Evolutionary conservation across 2,888 invertebrate genomes (phyloP).

Genomic region (Athalia rosae): DNA sequence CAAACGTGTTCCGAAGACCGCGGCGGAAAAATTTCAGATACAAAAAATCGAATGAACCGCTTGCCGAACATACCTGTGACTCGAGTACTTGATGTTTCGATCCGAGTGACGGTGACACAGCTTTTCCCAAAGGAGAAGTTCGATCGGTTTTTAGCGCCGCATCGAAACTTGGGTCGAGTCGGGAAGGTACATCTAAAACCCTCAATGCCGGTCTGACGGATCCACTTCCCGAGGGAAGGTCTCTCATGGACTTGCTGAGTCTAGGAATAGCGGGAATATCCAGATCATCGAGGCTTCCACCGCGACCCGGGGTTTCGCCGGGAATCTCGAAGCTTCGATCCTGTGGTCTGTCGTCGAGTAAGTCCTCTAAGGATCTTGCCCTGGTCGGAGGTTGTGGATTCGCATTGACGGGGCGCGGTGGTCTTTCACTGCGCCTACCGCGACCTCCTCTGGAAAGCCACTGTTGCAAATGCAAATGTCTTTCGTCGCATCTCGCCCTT

Average conservation of each 20-base stretch:
- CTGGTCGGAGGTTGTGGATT: conserved; percentile 79
- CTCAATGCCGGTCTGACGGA: conserved; percentile 58
- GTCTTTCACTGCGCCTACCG: conserved; percentile 77
- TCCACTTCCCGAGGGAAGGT: conserved; percentile 59
- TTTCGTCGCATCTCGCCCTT: conserved; percentile 78
- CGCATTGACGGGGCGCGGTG: conserved; percentile 73
- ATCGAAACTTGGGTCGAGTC: conserved; percentile 66
- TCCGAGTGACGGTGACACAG: conserved; percentile 61
- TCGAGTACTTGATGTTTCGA: conserved; percentile 60
- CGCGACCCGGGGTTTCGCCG: conserved; percentile 63
- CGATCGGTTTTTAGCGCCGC: conserved; percentile 62
- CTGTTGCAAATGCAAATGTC: conserved; percentile 82
- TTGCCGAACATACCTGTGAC: conserved; percentile 56
- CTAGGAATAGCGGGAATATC: conserved; percentile 68
- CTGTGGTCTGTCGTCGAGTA: conserved; percentile 75
- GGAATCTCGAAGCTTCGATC: conserved; percentile 68
- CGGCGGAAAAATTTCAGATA: background rate
- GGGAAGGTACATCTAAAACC: conserved; percentile 59
- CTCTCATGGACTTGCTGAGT: conserved; percentile 64
- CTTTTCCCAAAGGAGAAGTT: conserved; percentile 61
- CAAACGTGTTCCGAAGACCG: background rate
- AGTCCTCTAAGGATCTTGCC: conserved; percentile 82
- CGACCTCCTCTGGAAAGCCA: conserved; percentile 81
- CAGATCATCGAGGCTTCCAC: conserved; percentile 66
- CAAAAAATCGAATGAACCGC: background rate